phyloP scores from a whole-genome alignment of 2,888 invertebrate genomes.

The Agrilus biguttatus region DNA sequence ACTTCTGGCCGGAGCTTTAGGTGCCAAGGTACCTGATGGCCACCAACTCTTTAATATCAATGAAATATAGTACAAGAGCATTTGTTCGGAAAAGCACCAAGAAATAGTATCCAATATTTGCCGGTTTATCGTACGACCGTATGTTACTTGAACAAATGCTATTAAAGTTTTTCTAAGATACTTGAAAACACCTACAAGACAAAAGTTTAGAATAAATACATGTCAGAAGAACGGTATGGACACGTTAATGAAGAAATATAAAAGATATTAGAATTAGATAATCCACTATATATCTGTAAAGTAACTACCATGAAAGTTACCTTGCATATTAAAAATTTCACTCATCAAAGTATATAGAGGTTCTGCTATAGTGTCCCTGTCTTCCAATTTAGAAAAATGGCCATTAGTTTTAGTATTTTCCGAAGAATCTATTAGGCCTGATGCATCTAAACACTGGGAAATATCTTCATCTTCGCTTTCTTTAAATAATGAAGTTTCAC shows the following conservation, averaged over 20 bases:
- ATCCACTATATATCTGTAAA: too few relatives aligned
- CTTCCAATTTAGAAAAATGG: conserved; percentile 28
- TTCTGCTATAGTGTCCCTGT: conserved; percentile 76
- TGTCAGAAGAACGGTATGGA: too few relatives aligned
- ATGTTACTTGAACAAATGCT: conserved; percentile 74
- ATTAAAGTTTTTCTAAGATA: conserved; percentile 79
- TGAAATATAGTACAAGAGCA: conserved; percentile 78
- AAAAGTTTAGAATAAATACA: too few relatives aligned
- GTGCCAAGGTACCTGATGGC: conserved; percentile 68
- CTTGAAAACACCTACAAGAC: conserved; percentile 55
- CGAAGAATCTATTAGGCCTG: conserved; percentile 30
- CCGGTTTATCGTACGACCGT: conserved; percentile 83
- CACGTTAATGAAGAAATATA: too few relatives aligned
- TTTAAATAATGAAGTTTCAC: conserved; percentile 29
- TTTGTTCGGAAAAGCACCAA: conserved; percentile 80
- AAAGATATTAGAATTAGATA: too few relatives aligned
- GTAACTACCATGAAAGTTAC: too few relatives aligned
- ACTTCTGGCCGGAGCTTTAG: conserved; percentile 36
- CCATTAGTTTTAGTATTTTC: conserved; percentile 30
- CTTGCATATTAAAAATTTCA: conserved; percentile 77
- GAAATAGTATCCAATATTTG: conserved; percentile 78
- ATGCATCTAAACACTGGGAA: conserved; percentile 60
- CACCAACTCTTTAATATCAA: conserved; percentile 76
- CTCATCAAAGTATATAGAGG: conserved; percentile 76
- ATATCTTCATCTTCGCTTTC: conserved; percentile 71